Evolutionary conservation across 1,140 invertebrate species (phyloP), one percentile per base, ranked within the genome.

Genomic region (Dreissena rostriformis): DNA sequence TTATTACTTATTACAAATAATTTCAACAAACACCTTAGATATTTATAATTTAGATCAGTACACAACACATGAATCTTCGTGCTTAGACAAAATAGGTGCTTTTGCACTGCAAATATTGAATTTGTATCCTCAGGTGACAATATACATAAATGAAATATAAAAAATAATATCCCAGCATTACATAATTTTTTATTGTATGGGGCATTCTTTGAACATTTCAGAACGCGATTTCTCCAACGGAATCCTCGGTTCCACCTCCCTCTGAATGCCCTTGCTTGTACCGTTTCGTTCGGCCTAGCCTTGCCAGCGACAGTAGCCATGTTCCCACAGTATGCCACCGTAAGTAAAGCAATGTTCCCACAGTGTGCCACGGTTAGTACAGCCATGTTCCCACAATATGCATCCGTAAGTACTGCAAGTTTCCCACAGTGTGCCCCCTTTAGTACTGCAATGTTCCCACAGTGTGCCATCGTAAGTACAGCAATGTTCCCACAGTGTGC

Each of bases 231-330:
- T 85, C 82, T 93, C n/a, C 89, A 89, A 77, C 78, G 51, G 24
- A 82, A 91, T 82, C 93, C 94, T 11, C 87, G 87, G 61, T 79
- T 90, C 22, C 91, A 93, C 84, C 82, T 94, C 65, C 93, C 93
- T 19, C 74, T 93, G 19, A 93, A 94, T 88, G 91, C 93, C 67
- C 12, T 91, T 14, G 90, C 93, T n/a, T 90, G 89, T 52, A 93
- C 93, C 0, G 6, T 91, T 24, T 85, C 91, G n/a, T 94, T 94
- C 90, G 93, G 90, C 1, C 84, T 89, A 55, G 93, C 93, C 14
- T 87, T 94, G 39, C 94, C 94, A 29, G 87, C 93, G 15, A 92
- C 92, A 15, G 93, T 94, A 57, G 93, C 93, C 5, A 68, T 94
- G 12, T 94, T 94, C 81, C 93, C 94, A n/a, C 93, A 94, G 82